Evolutionary conservation across 2,113 vertebrate genomes (phyloP), one percentile per base, ranked within the genome.

Genomic region (Loxodonta africana): DNA sequence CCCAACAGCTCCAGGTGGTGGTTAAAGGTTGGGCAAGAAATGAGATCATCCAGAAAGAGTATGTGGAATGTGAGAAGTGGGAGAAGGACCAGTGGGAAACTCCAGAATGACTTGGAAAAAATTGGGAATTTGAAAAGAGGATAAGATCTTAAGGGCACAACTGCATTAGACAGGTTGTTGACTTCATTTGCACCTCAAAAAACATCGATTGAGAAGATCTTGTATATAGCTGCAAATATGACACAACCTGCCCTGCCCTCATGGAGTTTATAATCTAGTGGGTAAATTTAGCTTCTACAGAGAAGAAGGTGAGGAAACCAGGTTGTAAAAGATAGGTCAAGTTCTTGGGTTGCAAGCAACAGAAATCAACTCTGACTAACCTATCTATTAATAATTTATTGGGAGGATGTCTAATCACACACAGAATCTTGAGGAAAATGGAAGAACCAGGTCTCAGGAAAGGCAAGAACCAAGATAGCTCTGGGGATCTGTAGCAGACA

Each of bases 131-230:
- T 67, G 78, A 48, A 67, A 92, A 71, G 53, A 4, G 6, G 20
- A 10, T 8, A 69, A 53, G 26, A 11, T 77, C 23, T 26, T 33
- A 57, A 12, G 8, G 11, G 7, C 20, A 57, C 25, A 53, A 37
- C 33, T 67, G 12, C 4, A 41, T 67, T 93, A 41, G 41, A 93
- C 20, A 53, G 26, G 33, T 78, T 51, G 0, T n/a, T 62, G 60
- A 41, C 71, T 71, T 71, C 91, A 71, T 25, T 63, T 28, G 62
- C 57, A 71, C 2, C 53, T 89, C 83, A 95, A 46, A 76, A 84
- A 51, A 77, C 3, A n/a, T 18, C 62, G 11, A 44, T 60, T 41
- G 60, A 83, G 53, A 77, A 48, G 48, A 48, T 3, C 17, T 74
- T 60, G 2, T 46, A 51, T n/a, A 23, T 2, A 92, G 57, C 26